Conservation (phyloP, 1,140 invertebrate genomes). For the Euura lappo region DNA sequence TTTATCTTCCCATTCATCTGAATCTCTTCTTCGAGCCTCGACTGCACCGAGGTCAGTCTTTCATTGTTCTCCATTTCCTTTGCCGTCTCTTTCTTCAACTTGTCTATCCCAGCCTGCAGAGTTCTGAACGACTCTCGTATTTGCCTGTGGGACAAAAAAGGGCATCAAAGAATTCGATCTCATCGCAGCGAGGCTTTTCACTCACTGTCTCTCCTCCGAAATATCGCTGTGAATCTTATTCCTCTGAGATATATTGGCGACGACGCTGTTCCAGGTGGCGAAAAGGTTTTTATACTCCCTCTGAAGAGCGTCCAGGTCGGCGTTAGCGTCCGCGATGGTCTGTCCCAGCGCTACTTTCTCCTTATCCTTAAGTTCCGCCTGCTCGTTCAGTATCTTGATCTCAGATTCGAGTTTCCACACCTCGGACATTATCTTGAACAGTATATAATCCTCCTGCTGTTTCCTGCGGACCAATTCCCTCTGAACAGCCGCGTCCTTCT, state of each 20-base stretch:
- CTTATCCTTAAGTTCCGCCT: constrained; percentile 56
- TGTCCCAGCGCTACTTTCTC: constrained; percentile 56
- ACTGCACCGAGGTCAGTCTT: constrained; percentile 65
- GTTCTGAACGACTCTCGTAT: constrained; percentile 64
- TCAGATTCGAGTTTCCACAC: constrained; percentile 62
- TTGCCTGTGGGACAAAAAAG: constrained; percentile 50
- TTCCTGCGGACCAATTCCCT: constrained; percentile 59
- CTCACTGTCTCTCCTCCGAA: constrained; percentile 64
- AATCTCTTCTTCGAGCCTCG: constrained; percentile 64
- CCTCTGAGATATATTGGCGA: constrained; percentile 70
- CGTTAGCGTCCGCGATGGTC: constrained; percentile 66
- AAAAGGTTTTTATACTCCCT: constrained; percentile 71
- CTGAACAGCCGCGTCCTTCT: constrained; percentile 59
- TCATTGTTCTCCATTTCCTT: constrained; percentile 73
- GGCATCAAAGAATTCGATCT: not conserved
- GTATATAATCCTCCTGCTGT: constrained; percentile 61
- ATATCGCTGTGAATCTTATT: constrained; percentile 71
- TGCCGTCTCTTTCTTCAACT: constrained; percentile 58
- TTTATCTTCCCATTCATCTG: constrained; percentile 41
- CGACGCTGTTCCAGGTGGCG: constrained; percentile 74
- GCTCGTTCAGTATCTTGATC: constrained; percentile 53
- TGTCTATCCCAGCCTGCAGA: constrained; percentile 62
- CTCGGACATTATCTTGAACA: constrained; percentile 61
- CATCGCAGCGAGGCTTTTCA: constrained; percentile 6
- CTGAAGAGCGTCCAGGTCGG: constrained; percentile 73